These are phyloP conservation scores for Criorhina ranunculi DNA, from an alignment of 2,888 invertebrate genomes.

Conservation along the genomic window DNA sequence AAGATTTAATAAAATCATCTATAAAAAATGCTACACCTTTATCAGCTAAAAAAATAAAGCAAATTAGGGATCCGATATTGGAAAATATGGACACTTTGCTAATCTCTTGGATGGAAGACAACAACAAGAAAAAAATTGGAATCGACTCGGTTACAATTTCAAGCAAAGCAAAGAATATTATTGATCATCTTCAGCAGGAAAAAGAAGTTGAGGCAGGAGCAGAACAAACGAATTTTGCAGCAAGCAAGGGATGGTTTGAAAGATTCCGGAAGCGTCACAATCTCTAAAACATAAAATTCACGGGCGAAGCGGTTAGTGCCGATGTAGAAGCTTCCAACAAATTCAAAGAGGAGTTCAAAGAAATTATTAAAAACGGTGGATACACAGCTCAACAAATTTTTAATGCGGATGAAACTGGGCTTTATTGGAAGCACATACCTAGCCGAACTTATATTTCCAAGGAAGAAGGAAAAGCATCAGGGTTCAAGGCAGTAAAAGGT, in stretches of 20 bases:
- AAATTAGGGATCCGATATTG: conserved; percentile 9
- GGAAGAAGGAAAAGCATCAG: not conserved
- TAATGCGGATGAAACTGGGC: not conserved
- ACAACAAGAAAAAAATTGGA: conserved; percentile 3
- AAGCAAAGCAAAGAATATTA: conserved; percentile 1
- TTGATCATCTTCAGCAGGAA: conserved; percentile 10
- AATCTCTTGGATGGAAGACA: conserved; percentile 10
- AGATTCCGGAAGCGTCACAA: conserved; percentile 5
- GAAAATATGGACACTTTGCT: conserved; percentile 16
- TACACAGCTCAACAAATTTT: not conserved
- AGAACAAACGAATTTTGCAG: conserved; percentile 4
- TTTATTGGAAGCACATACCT: conserved; percentile 7
- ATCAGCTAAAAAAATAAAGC: conserved; percentile 63
- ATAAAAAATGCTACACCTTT: conserved; percentile 17
- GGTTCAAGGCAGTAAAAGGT: conserved; percentile 18
- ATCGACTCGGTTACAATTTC: conserved; percentile 12
- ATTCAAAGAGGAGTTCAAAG: conserved; percentile 6
- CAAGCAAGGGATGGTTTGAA: conserved; percentile 13
- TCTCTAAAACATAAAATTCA: too few relatives aligned
- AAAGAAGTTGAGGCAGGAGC: conserved; percentile 2
- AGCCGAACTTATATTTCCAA: conserved; percentile 1
- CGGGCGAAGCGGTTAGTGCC: not conserved
- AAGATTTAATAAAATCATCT: conserved; percentile 7
- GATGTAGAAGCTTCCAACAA: conserved; percentile 11
- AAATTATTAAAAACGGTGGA: conserved; percentile 2